Conservation (phyloP, 2,888 invertebrate genomes). For the Acronicta alni region DNA sequence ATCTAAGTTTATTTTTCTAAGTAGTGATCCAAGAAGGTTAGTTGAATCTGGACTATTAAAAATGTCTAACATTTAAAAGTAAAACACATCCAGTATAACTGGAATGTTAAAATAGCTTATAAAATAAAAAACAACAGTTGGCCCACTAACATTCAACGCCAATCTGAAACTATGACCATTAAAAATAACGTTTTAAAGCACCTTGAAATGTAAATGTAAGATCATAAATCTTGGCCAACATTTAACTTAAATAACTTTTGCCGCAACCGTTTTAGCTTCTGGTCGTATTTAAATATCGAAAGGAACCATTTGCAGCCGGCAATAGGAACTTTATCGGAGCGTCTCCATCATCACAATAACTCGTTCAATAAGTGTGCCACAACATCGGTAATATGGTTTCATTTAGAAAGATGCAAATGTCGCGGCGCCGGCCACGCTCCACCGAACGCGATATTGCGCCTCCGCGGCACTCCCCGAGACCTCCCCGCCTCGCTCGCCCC, state of each 20-base stretch:
- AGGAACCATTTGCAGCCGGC: conserved; percentile 41
- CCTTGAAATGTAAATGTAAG: conserved; percentile 42
- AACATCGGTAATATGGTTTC: conserved; percentile 73
- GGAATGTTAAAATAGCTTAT: too few relatives aligned
- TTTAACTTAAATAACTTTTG: conserved; percentile 58
- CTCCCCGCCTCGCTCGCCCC: conserved; percentile 26
- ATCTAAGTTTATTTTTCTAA: too few relatives aligned
- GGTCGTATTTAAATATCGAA: conserved; percentile 46
- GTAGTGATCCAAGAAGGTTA: too few relatives aligned
- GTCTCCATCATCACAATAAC: conserved; percentile 66
- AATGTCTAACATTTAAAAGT: too few relatives aligned
- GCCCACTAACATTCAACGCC: neutral
- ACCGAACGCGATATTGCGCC: conserved; percentile 79
- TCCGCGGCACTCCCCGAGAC: conserved; percentile 57
- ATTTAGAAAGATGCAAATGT: conserved; percentile 80
- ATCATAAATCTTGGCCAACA: conserved; percentile 51
- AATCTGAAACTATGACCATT: conserved; percentile 34
- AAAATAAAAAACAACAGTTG: neutral
- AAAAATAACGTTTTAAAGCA: conserved; percentile 41
- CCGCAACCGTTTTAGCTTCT: conserved; percentile 43
- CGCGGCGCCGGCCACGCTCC: conserved; percentile 71
- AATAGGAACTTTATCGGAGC: conserved; percentile 44
- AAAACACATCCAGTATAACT: too few relatives aligned
- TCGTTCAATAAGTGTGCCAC: conserved; percentile 71
- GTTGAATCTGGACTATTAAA: too few relatives aligned